Conservation (phyloP, 2,888 invertebrate species). For the Pycnomerus fuliginosus region DNA sequence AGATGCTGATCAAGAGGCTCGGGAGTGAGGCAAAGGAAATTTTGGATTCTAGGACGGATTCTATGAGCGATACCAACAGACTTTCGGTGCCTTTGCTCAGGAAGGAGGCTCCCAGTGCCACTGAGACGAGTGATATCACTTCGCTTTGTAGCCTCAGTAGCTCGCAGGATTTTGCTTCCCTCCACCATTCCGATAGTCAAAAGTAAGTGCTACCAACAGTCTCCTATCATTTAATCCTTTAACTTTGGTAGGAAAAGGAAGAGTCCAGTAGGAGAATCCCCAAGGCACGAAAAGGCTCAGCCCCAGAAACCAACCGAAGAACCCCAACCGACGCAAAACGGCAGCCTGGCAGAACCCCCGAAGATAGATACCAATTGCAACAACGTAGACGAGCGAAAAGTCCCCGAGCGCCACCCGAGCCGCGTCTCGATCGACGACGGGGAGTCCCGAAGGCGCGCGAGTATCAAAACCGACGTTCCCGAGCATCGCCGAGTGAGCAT, state of each 20-base stretch:
- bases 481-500: slow-evolving; percentile 42
- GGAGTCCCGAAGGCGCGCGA: slow-evolving; percentile 37
- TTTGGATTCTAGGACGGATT: slow-evolving; percentile 46
- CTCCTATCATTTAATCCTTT: too few species aligned
- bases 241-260: slow-evolving; percentile 37
- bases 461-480: slow-evolving; percentile 38
- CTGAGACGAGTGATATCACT: slow-evolving; percentile 72
- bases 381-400: slow-evolving; percentile 30
- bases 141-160: slow-evolving; percentile 72
- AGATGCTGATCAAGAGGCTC: slow-evolving; percentile 68
- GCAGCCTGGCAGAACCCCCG: slow-evolving; percentile 2
- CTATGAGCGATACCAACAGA: slow-evolving; percentile 46
- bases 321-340: slow-evolving; percentile 24
- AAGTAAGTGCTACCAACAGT: too few species aligned
- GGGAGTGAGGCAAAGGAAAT: slow-evolving; percentile 61
- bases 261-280: slow-evolving; percentile 34
- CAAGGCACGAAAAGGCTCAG: slow-evolving; percentile 28
- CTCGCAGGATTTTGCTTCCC: slow-evolving; percentile 57
- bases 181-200: slow-evolving; percentile 58
- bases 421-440: slow-evolving; percentile 33
- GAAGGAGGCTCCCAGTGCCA: slow-evolving; percentile 62
- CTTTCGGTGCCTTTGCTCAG: slow-evolving; percentile 53
- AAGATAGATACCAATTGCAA: slow-evolving; percentile 26
- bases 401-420: slow-evolving; percentile 3
- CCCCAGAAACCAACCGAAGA: slow-evolving; percentile 3